Conservation (phyloP, 2,797 vertebrate genomes). For the Alcedo atthis region DNA sequence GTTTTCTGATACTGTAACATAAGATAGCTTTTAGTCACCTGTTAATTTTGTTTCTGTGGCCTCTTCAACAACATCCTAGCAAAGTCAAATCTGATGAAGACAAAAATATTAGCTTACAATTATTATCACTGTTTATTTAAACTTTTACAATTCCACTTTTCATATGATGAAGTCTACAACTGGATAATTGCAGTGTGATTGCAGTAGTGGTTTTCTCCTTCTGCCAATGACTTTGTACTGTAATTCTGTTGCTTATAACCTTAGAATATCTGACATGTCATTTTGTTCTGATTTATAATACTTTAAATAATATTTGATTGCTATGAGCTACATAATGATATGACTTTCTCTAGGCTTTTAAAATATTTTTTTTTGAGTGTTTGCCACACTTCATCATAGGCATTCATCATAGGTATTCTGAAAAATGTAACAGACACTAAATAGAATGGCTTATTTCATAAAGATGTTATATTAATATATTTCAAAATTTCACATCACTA, state of each 20-base stretch:
- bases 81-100: conserved; percentile 20
- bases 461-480: neutral
- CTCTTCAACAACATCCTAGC: neutral
- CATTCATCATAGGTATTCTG: neutral
- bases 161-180: conserved; percentile 14
- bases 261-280: conserved; percentile 41
- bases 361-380: neutral
- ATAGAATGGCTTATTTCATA: neutral
- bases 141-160: conserved; percentile 8
- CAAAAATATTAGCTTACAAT: conserved; percentile 2
- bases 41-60: conserved; percentile 13
- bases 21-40: neutral
- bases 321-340: neutral
- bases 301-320: conserved; percentile 54
- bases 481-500: neutral
- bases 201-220: conserved; percentile 38
- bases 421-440: neutral
- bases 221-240: conserved; percentile 19
- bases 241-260: conserved; percentile 25
- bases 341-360: neutral
- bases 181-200: conserved; percentile 17
- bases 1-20: neutral
- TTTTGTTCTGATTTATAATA: conserved; percentile 55
- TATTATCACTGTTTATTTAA: conserved; percentile 33
- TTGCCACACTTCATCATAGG: neutral